phyloP scores from a whole-genome alignment of 2,888 invertebrate species.

The Hybos culiciformis region DNA sequence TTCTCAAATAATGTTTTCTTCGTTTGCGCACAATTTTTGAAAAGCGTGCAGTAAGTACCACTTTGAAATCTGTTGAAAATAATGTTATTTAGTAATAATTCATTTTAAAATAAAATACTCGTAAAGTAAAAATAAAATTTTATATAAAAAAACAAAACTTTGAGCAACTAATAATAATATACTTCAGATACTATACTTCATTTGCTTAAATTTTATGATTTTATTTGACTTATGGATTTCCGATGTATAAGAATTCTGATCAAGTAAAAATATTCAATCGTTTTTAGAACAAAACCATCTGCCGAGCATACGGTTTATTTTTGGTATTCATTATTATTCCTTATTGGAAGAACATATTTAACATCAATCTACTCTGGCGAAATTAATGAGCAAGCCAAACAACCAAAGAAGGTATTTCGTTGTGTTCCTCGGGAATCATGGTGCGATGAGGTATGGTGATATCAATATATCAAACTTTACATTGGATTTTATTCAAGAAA shows the following conservation, averaged over 20 bases:
- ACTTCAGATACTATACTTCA: too few species aligned
- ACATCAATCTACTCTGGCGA: constrained; percentile 44
- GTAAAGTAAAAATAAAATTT: too few species aligned
- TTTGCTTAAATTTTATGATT: background rate
- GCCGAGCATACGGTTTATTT: constrained; percentile 39
- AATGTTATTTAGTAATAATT: too few species aligned
- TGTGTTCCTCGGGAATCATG: constrained; percentile 37
- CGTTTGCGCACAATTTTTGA: constrained; percentile 43
- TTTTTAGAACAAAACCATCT: constrained; percentile 28
- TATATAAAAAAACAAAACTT: too few species aligned
- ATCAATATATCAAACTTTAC: too few species aligned
- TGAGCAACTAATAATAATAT: too few species aligned
- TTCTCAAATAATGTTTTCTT: constrained; percentile 45
- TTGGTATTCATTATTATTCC: constrained; percentile 42
- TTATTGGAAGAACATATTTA: constrained; percentile 40
- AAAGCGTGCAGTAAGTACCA: constrained; percentile 39
- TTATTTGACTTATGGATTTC: background rate
- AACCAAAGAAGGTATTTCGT: constrained; percentile 32
- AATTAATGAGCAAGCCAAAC: constrained; percentile 41
- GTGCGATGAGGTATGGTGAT: constrained; percentile 36
- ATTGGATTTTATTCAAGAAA: background rate
- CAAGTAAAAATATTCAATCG: background rate
- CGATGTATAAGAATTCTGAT: background rate
- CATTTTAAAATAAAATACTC: too few species aligned
- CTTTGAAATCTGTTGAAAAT: constrained; percentile 9